A percentile compares a stretch with the other conserved stretches of the same genome.
phyloP scores from a whole-genome alignment of 2,797 vertebrate genomes.

The Sylvia borin region DNA sequence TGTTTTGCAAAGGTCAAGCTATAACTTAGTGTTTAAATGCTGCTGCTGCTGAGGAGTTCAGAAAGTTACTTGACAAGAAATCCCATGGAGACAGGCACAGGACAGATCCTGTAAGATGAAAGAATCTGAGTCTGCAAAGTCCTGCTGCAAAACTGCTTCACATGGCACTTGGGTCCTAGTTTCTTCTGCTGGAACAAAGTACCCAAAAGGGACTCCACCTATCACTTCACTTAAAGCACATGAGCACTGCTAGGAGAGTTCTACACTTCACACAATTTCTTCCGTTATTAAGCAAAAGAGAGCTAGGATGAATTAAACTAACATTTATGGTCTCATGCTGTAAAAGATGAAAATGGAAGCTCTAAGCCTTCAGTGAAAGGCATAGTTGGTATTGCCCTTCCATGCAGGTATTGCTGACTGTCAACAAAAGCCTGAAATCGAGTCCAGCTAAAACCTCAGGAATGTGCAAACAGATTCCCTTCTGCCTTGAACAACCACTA shows the following conservation, averaged over 20 bases:
- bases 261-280: not conserved
- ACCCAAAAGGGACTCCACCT: not conserved
- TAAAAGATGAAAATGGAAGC: not conserved
- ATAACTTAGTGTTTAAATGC: not conserved
- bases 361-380: not conserved
- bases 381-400: not conserved
- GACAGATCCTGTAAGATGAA: fast-evolving
- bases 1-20: not conserved
- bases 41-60: not conserved
- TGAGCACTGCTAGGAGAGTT: not conserved
- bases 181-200: not conserved
- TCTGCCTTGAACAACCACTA: not conserved
- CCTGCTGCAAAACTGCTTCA: not conserved
- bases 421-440: not conserved
- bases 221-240: not conserved
- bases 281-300: not conserved
- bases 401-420: not conserved
- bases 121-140: not conserved
- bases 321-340: fast-evolving
- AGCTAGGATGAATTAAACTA: not conserved
- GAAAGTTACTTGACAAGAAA: not conserved
- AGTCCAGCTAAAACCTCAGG: not conserved
- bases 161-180: not conserved
- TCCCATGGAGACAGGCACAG: not conserved
- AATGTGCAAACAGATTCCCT: not conserved